These are phyloP conservation scores for Dryadula phaetusa DNA, from an alignment of 2,888 invertebrate species.

Conservation along the genomic window DNA sequence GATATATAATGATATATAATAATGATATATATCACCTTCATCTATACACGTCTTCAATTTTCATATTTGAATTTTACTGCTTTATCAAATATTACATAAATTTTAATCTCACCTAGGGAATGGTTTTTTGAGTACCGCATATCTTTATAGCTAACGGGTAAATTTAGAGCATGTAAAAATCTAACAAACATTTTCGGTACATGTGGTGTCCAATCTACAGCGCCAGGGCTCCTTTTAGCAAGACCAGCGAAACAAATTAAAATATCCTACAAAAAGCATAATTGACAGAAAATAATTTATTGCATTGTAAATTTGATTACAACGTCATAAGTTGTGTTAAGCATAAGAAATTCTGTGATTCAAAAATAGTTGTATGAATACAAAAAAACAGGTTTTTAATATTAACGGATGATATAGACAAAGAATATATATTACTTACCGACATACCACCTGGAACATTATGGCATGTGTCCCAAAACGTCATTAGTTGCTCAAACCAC, in stretches of 20 bases:
- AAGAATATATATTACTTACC: constrained; percentile 55
- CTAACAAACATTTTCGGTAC: constrained; percentile 90
- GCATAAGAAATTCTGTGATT: too few relatives aligned
- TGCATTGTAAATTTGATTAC: too few relatives aligned
- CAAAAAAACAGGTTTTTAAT: too few relatives aligned
- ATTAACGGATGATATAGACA: too few relatives aligned
- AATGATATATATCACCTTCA: too few relatives aligned
- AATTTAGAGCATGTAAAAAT: constrained; percentile 88
- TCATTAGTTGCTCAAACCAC: constrained; percentile 92
- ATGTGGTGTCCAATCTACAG: constrained; percentile 94
- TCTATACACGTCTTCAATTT: not conserved
- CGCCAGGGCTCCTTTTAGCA: constrained; percentile 90
- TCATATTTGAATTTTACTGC: not conserved
- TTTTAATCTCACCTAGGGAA: constrained; percentile 68
- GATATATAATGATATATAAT: too few relatives aligned
- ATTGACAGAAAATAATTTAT: too few relatives aligned
- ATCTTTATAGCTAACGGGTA: constrained; percentile 91
- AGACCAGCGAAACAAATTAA: constrained; percentile 90
- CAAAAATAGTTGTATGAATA: too few relatives aligned
- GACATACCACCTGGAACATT: constrained; percentile 87
- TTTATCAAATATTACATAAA: too few relatives aligned
- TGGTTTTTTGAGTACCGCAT: constrained; percentile 83
- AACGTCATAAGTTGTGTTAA: too few relatives aligned
- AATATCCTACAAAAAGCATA: constrained; percentile 82
- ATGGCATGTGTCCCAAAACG: constrained; percentile 90